A percentile compares a stretch with the other conserved stretches of the same genome.
Evolutionary conservation across 92 coral and sea anemone species (phyloP).

Genomic region (Epizoanthus ramosus): DNA sequence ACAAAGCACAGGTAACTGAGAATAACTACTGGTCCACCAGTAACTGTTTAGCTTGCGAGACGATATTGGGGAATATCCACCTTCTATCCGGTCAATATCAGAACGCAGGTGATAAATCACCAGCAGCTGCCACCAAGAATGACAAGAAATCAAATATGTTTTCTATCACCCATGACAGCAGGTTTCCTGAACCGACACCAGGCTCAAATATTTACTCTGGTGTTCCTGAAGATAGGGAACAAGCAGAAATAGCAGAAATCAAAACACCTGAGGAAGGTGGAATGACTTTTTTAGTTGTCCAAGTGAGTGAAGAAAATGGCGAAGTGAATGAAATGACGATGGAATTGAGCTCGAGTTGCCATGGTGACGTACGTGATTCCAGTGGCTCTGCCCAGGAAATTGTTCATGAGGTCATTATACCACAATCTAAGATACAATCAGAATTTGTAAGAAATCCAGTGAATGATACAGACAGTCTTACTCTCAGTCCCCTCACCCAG

Average conservation of each 20-base stretch:
- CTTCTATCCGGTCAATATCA: neutral
- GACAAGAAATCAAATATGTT: neutral
- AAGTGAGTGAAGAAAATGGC: neutral
- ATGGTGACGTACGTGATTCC: slow-evolving; percentile 21
- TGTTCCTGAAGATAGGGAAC: neutral
- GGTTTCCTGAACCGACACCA: slow-evolving; percentile 6
- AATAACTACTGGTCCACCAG: neutral
- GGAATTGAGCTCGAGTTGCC: neutral
- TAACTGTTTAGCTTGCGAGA: neutral
- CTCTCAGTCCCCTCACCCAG: no score
- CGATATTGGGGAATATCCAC: neutral
- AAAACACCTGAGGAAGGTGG: slow-evolving; percentile 8
- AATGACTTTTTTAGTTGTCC: neutral
- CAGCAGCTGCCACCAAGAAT: neutral
- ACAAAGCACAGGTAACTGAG: neutral
- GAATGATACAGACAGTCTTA: no score
- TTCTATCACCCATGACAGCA: neutral
- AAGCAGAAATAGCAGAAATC: neutral
- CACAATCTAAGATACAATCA: neutral
- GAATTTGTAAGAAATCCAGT: no score
- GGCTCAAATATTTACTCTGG: neutral
- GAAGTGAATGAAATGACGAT: neutral
- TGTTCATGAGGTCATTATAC: neutral
- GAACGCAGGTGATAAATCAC: neutral
- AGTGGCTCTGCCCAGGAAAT: neutral